Evolutionary conservation across 2,888 invertebrate species (phyloP).

Genomic region (Nomada flava): DNA sequence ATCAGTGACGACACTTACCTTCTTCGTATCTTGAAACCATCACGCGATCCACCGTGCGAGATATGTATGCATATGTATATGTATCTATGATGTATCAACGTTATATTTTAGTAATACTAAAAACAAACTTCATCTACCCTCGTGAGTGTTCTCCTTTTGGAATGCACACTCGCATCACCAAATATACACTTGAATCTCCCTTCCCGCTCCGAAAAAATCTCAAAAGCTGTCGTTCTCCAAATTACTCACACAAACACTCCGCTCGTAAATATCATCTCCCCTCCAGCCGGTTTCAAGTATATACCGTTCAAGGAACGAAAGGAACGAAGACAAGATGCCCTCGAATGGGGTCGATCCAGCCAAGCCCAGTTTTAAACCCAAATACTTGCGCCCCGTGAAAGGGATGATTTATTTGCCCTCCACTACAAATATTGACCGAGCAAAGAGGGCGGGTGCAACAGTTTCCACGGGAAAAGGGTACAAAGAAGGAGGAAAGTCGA

Average conservation of each 20-base stretch:
- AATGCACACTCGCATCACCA: neutral
- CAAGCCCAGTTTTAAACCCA: slow-evolving; percentile 50
- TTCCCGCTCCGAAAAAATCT: neutral
- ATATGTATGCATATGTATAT: too few relatives aligned
- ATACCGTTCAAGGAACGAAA: slow-evolving; percentile 34
- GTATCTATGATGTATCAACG: too few relatives aligned
- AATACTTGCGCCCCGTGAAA: slow-evolving; percentile 53
- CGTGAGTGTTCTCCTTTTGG: neutral
- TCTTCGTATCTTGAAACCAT: too few relatives aligned
- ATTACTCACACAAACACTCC: slow-evolving; percentile 14
- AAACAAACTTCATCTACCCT: neutral
- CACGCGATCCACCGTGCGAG: too few relatives aligned
- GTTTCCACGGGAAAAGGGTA: neutral
- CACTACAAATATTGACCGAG: slow-evolving; percentile 73
- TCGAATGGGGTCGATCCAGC: slow-evolving; percentile 18
- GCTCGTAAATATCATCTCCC: slow-evolving; percentile 1
- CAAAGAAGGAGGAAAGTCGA: slow-evolving; percentile 5
- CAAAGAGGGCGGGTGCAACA: neutral
- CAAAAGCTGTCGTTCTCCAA: slow-evolving; percentile 14
- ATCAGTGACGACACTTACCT: too few relatives aligned
- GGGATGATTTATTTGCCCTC: slow-evolving; percentile 76
- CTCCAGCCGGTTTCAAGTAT: neutral
- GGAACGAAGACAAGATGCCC: slow-evolving; percentile 8
- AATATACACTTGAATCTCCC: too few relatives aligned
- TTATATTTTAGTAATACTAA: too few relatives aligned